A percentile compares a stretch with the other conserved stretches of the same genome.
Evolutionary conservation across 2,113 vertebrate species (phyloP).

Genomic region (Corythaeola cristata): DNA sequence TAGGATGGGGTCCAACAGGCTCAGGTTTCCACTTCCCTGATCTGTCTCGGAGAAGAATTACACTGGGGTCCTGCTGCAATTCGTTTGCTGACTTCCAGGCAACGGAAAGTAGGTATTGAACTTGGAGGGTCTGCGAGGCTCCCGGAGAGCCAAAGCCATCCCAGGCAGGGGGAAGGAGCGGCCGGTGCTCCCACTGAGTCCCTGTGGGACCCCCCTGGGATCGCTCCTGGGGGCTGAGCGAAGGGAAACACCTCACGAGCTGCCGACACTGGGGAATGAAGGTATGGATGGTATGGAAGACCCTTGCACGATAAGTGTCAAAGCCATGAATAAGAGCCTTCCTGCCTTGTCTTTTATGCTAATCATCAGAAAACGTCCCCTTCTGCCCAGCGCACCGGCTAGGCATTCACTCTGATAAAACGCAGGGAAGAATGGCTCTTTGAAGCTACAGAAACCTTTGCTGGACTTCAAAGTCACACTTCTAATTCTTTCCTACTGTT

Average conservation of each 20-base stretch:
- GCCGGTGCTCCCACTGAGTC: fast-evolving
- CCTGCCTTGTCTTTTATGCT: neutral
- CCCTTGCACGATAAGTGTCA: neutral
- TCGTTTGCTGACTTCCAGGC: fast-evolving
- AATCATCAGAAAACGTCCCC: neutral
- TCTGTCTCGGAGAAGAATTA: neutral
- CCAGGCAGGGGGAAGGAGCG: fast-evolving
- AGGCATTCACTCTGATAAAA: neutral
- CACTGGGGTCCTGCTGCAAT: neutral
- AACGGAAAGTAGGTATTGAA: neutral
- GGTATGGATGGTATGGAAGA: neutral
- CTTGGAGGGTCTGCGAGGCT: neutral
- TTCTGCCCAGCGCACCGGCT: neutral
- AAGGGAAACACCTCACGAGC: neutral
- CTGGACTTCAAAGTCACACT: conserved; percentile 36
- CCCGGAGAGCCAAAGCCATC: neutral
- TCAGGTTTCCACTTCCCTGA: conserved; percentile 1
- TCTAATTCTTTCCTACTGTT: conserved; percentile 7
- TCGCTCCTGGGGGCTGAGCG: fast-evolving
- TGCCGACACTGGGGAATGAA: fast-evolving
- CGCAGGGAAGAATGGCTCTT: neutral
- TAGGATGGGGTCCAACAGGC: neutral
- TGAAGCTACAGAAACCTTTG: conserved; percentile 14
- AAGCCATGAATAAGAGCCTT: conserved; percentile 25
- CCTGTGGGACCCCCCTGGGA: fast-evolving